Evolutionary conservation across 1,140 invertebrate species (phyloP).

Genomic region (Zaprionus ornatus): DNA sequence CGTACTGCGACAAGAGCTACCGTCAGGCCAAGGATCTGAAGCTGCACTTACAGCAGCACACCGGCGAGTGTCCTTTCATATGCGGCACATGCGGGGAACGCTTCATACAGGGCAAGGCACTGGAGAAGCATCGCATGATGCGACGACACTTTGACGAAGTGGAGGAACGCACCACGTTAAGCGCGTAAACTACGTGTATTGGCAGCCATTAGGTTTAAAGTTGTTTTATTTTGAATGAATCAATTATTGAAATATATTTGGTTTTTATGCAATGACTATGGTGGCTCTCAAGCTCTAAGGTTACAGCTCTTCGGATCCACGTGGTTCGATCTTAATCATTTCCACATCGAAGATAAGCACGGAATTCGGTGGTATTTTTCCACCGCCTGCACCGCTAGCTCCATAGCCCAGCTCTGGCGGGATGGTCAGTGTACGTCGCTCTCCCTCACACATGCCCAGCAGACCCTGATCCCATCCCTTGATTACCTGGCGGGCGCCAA

Average conservation of each 20-base stretch:
- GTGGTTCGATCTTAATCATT: slow-evolving; percentile 90
- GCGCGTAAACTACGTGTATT: slow-evolving; percentile 1
- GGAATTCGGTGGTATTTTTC: slow-evolving; percentile 91
- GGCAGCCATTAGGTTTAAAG: slow-evolving; percentile 2
- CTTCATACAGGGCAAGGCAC: slow-evolving; percentile 66
- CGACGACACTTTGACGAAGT: slow-evolving; percentile 71
- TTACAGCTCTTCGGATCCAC: slow-evolving; percentile 83
- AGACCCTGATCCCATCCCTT: slow-evolving; percentile 94
- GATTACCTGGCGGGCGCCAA: slow-evolving; percentile 92
- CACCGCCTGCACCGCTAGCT: slow-evolving; percentile 89
- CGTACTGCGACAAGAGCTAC: slow-evolving; percentile 71
- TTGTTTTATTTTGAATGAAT: slow-evolving; percentile 9
- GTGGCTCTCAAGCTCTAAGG: background rate
- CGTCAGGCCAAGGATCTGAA: slow-evolving; percentile 71
- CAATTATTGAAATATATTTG: slow-evolving; percentile 11
- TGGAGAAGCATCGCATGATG: slow-evolving; percentile 73
- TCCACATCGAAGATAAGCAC: slow-evolving; percentile 94
- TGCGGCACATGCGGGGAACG: slow-evolving; percentile 71
- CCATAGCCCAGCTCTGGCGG: slow-evolving; percentile 94
- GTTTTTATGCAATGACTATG: slow-evolving; percentile 2
- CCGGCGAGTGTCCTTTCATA: slow-evolving; percentile 64
- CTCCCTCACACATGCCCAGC: slow-evolving; percentile 93
- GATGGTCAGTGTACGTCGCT: slow-evolving; percentile 93
- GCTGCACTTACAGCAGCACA: slow-evolving; percentile 68
- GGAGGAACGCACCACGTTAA: slow-evolving; percentile 34